phyloP scores from a whole-genome alignment of 2,888 invertebrate genomes.

The Thecocarcelia acutangulata region DNA sequence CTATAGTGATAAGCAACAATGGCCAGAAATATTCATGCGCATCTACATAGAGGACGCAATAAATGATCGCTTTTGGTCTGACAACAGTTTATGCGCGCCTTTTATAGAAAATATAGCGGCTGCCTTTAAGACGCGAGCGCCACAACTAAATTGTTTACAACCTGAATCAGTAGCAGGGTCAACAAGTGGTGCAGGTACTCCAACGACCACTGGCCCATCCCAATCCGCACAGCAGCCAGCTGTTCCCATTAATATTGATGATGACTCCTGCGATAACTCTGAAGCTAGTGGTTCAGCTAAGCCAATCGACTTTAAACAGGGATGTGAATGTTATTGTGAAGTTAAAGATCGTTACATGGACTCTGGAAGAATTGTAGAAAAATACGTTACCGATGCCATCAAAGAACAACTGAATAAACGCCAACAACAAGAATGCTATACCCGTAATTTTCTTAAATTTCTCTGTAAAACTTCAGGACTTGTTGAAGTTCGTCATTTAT shows the following conservation, averaged over 20 bases:
- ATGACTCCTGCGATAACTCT: constrained; percentile 82
- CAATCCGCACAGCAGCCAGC: constrained; percentile 69
- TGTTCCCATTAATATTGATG: constrained; percentile 79
- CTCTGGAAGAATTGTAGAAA: constrained; percentile 83
- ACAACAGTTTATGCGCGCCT: constrained; percentile 93
- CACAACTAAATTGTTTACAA: constrained; percentile 75
- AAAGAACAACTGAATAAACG: constrained; percentile 93
- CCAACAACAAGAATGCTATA: constrained; percentile 92
- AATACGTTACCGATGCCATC: constrained; percentile 91
- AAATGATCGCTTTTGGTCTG: constrained; percentile 96
- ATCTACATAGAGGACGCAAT: constrained; percentile 96
- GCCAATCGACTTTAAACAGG: constrained; percentile 80
- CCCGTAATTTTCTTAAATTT: constrained; percentile 93
- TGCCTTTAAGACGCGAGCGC: constrained; percentile 79
- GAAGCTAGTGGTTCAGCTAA: constrained; percentile 79
- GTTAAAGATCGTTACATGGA: constrained; percentile 83
- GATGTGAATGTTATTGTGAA: constrained; percentile 82
- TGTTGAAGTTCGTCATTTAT: constrained; percentile 85
- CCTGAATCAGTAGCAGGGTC: constrained; percentile 70
- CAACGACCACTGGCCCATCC: constrained; percentile 65
- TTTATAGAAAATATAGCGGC: constrained; percentile 94
- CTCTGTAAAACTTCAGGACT: constrained; percentile 93
- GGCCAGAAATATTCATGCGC: constrained; percentile 96
- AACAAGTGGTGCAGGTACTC: constrained; percentile 70
- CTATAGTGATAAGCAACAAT: constrained; percentile 90